These are phyloP conservation scores for Doris montereyensis DNA, from an alignment of 2,888 invertebrate species.

Conservation along the genomic window DNA sequence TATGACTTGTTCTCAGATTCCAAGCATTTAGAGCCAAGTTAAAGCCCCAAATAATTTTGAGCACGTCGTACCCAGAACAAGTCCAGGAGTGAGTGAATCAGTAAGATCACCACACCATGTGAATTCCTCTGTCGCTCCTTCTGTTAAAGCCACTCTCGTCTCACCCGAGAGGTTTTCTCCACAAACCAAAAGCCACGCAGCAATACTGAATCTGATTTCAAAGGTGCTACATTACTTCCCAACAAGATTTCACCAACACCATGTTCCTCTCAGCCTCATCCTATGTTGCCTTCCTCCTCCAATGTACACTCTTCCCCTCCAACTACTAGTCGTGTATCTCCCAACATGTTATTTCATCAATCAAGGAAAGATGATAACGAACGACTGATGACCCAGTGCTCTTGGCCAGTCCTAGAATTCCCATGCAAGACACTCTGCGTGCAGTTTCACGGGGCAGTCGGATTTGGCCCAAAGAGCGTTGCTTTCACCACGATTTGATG, in stretches of 20 bases:
- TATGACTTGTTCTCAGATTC: too few relatives aligned
- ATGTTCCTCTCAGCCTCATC: background rate
- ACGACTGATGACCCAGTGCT: too few relatives aligned
- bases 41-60: background rate
- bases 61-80: background rate
- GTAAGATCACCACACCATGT: conserved; percentile 7
- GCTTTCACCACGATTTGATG: conserved; percentile 14
- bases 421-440: background rate
- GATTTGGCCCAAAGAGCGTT: conserved; percentile 22
- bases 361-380: too few relatives aligned
- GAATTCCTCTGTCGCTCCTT: background rate
- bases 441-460: background rate
- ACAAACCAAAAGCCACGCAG: conserved; percentile 16
- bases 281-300: background rate
- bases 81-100: background rate
- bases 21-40: too few relatives aligned
- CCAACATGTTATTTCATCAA: too few relatives aligned
- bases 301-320: background rate
- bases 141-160: conserved; percentile 40
- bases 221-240: background rate
- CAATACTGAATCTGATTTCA: background rate
- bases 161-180: conserved; percentile 49
- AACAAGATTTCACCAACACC: background rate
- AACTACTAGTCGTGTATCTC: too few relatives aligned
- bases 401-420: background rate